A percentile compares a stretch with the other conserved stretches of the same genome.
Evolutionary conservation across 2,113 vertebrate genomes (phyloP).

Genomic region (Bufo gargarizans): DNA sequence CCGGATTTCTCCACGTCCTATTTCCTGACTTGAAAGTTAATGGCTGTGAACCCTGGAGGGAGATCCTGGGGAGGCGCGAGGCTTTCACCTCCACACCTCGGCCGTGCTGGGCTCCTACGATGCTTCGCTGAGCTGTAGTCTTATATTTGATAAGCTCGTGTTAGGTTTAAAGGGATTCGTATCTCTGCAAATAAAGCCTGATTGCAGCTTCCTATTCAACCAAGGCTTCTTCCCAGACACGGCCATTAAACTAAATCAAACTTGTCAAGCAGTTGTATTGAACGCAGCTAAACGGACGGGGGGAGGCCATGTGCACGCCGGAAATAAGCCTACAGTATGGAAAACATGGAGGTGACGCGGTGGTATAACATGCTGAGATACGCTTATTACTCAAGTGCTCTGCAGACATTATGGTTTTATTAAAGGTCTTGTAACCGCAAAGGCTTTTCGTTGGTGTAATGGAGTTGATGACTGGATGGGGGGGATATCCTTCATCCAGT

Average conservation of each 20-base stretch:
- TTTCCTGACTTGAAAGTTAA: background rate
- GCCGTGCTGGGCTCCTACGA: background rate
- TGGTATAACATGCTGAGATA: background rate
- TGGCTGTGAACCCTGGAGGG: background rate
- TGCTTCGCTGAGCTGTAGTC: background rate
- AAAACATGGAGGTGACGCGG: background rate
- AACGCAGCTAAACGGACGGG: background rate
- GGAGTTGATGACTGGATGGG: background rate
- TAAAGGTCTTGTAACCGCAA: background rate
- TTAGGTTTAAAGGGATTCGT: slow-evolving; percentile 37
- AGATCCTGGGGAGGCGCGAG: background rate
- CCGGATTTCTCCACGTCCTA: background rate
- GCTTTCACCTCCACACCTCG: background rate
- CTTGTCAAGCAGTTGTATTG: background rate
- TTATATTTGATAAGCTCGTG: slow-evolving; percentile 43
- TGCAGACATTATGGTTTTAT: slow-evolving; percentile 1
- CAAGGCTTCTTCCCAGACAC: slow-evolving; percentile 12
- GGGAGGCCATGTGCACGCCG: background rate
- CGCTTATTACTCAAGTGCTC: background rate
- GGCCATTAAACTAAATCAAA: slow-evolving; percentile 25
- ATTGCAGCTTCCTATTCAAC: background rate
- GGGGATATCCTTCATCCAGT: background rate
- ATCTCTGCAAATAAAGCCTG: slow-evolving; percentile 40
- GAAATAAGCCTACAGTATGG: slow-evolving; percentile 42
- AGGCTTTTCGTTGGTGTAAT: background rate